Evolutionary conservation across 2,113 vertebrate genomes (phyloP).

Genomic region (Nibea coibor): DNA sequence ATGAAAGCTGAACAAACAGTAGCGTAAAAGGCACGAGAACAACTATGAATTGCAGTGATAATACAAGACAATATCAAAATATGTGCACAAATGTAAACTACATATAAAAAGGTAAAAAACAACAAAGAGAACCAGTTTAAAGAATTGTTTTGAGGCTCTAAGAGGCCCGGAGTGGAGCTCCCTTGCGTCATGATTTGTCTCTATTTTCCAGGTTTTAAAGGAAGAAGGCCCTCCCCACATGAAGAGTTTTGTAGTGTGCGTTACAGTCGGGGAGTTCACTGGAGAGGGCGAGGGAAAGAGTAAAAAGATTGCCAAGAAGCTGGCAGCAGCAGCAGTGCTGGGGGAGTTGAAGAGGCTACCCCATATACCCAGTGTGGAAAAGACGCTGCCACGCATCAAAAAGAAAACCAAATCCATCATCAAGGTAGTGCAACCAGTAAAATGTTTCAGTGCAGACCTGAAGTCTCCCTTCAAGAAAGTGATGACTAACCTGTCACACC

Average conservation of each 20-base stretch:
- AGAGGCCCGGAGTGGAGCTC: background rate
- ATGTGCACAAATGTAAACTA: no score
- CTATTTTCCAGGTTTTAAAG: slow-evolving; percentile 91
- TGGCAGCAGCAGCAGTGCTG: slow-evolving; percentile 92
- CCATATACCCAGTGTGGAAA: slow-evolving; percentile 91
- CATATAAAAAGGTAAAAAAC: no score
- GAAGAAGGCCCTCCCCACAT: slow-evolving; percentile 97
- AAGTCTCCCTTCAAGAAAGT: background rate
- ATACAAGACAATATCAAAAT: no score
- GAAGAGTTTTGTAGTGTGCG: slow-evolving; percentile 96
- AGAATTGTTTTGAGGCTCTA: no score
- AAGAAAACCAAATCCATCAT: slow-evolving; percentile 99
- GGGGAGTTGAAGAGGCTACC: slow-evolving; percentile 92
- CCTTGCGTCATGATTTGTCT: slow-evolving; percentile 21
- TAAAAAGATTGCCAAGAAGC: slow-evolving; percentile 98
- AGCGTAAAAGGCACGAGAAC: no score
- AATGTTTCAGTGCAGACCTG: background rate
- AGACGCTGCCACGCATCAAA: slow-evolving; percentile 96
- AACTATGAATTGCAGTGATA: no score
- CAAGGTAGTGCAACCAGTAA: slow-evolving; percentile 84
- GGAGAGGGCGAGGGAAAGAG: slow-evolving; percentile 98
- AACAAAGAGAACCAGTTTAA: no score
- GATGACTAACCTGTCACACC: slow-evolving; percentile 7
- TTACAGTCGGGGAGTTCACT: slow-evolving; percentile 92
- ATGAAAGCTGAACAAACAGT: no score